Conservation (phyloP, 1,140 invertebrate genomes). For the Paraescarpia echinospica region DNA sequence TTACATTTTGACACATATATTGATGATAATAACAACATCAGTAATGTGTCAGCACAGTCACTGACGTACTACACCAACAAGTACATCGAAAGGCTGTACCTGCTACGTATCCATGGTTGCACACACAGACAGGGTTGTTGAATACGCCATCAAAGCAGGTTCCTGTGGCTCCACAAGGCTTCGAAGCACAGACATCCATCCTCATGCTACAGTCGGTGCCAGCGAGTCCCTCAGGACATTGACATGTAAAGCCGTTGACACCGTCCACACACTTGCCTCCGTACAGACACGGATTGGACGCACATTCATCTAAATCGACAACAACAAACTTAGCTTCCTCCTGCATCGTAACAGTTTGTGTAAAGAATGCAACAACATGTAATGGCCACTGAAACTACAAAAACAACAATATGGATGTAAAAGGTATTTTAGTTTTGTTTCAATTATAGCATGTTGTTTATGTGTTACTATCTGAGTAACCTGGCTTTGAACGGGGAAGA, state of each 20-base stretch:
- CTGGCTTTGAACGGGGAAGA: no score
- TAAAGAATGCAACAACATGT: not conserved
- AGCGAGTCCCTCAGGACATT: conserved; percentile 11
- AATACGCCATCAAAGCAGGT: not conserved
- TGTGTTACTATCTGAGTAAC: not conserved
- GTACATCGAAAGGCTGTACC: not conserved
- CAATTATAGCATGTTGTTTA: not conserved
- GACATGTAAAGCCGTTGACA: conserved; percentile 18
- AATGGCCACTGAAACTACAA: not conserved
- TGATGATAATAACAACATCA: not conserved
- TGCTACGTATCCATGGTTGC: not conserved
- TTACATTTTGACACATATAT: not conserved
- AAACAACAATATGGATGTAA: no score
- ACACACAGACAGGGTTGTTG: not conserved
- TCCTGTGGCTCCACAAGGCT: not conserved
- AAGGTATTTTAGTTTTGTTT: no score
- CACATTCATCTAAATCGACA: not conserved
- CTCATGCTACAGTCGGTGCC: not conserved
- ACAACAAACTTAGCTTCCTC: not conserved
- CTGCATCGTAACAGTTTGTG: not conserved
- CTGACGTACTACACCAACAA: not conserved
- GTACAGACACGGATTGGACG: conserved; percentile 21
- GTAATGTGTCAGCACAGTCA: not conserved
- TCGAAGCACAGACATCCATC: not conserved
- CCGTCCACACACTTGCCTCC: conserved; percentile 25